A percentile compares a stretch with the other conserved stretches of the same genome.
phyloP scores from a whole-genome alignment of 2,113 vertebrate species.

The Phaethornis superciliosus region DNA sequence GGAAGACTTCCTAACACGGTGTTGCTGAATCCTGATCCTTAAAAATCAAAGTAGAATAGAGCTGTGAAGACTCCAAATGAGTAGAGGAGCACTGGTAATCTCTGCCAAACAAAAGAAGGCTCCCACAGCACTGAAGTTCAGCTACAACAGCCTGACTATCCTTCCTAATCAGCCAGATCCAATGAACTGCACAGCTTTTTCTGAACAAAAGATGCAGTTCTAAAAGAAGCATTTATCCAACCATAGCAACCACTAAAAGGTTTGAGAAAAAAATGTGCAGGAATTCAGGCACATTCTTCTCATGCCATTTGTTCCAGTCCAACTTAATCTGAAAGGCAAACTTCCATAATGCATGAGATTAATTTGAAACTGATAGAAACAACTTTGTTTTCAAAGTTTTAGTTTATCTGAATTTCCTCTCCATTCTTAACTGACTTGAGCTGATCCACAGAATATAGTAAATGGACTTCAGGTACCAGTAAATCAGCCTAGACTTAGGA shows the following conservation, averaged over 20 bases:
- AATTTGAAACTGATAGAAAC: conserved; percentile 1
- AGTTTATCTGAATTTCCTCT: background rate
- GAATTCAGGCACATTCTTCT: background rate
- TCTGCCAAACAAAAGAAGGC: background rate
- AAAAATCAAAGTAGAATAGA: background rate
- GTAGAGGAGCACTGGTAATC: background rate
- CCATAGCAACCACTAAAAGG: background rate
- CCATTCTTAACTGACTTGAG: background rate
- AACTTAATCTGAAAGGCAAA: background rate
- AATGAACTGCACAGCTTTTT: background rate
- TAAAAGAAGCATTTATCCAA: conserved; percentile 7
- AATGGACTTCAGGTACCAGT: background rate
- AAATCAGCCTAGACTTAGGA: background rate
- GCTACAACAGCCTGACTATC: background rate
- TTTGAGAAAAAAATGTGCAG: background rate
- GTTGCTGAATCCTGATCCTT: background rate
- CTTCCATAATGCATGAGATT: background rate
- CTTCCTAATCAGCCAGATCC: background rate
- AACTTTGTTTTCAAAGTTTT: background rate
- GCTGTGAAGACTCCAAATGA: background rate
- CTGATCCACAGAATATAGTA: background rate
- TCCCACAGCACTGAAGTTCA: background rate
- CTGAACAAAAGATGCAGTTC: background rate
- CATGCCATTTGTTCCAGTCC: background rate
- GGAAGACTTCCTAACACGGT: background rate